Evolutionary conservation across 2,113 vertebrate species (phyloP), one percentile per base, ranked within the genome.

Genomic region (Pygoscelis antarcticus): DNA sequence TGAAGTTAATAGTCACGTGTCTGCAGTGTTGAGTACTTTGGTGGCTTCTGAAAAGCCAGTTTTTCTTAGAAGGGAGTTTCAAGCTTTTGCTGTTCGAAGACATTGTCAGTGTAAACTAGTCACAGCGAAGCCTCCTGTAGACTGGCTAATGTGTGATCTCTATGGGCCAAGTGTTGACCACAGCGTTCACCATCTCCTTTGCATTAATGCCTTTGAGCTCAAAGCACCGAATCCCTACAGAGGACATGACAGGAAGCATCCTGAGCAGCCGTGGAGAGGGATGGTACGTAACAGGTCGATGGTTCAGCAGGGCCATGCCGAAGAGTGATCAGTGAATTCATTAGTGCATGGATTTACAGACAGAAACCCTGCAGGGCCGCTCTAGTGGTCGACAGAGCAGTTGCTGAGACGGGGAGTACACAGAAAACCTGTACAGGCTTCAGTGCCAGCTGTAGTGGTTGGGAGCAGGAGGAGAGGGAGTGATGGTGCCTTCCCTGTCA

Each of bases 261-360:
- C 58, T 72, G 51, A 72, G 66, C 64, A 32, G 64, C 44, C 0
- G 1, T 21, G 13, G 27, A 30, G 66, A 49, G 49, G 36, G 64
- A 57, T 1, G 3, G 58, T 64, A 18, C 3, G 0, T 30, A 49
- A 71, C 27, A 26, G 21, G 17, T 22, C 3, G 4, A 21, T 32
- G 30, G 65, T 55, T 64, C 58, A 26, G 47, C n/a, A 34, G 10
- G 29, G 29, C 71, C 34, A 4, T 7, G 16, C 19, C 20, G 57
- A 42, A 64, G 12, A n/a, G 19, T 16, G 25, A 62, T 38, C 16
- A 17, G 49, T 65, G 42, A 65, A 49, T 62, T 42, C 0, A 3
- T 30, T 17, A 32, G 44, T 20, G 66, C 9, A 10, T 38, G 46
- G 49, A 58, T 51, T 58, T 44, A 38, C 10, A 52, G 44, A 34